Conservation (phyloP, 2,797 vertebrate species). For the Scarus forsteni region DNA sequence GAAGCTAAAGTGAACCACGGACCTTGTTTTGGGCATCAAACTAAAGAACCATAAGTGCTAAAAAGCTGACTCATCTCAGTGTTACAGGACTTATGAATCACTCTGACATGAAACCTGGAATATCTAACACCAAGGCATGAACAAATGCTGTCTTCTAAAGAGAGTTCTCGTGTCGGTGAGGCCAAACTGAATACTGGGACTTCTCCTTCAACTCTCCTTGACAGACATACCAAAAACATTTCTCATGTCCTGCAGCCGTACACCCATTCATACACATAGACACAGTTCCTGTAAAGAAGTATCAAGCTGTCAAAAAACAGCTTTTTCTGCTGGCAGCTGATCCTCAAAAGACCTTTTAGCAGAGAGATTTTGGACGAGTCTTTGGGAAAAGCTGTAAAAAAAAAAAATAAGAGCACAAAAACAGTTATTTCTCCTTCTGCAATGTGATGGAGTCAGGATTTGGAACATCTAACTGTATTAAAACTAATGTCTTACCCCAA, state of each 20-base stretch:
- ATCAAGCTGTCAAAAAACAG: slow-evolving; percentile 12
- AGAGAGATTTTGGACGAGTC: slow-evolving; percentile 82
- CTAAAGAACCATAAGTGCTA: too few species aligned
- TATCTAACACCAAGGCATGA: slow-evolving; percentile 12
- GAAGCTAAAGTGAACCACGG: too few species aligned
- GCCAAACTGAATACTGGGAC: slow-evolving; percentile 19
- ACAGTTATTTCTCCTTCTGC: not conserved
- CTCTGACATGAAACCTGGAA: not conserved
- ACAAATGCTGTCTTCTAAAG: slow-evolving; percentile 7
- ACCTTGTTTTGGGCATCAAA: too few species aligned
- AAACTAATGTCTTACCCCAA: slow-evolving; percentile 85
- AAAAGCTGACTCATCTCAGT: too few species aligned
- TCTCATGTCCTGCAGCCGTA: slow-evolving; percentile 4
- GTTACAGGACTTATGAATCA: too few species aligned
- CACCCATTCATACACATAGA: slow-evolving; percentile 9
- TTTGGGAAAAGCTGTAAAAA: slow-evolving; percentile 84
- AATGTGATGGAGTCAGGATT: not conserved
- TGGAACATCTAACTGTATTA: not conserved
- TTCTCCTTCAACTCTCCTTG: slow-evolving; percentile 33
- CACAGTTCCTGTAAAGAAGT: slow-evolving; percentile 11
- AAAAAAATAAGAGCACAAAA: not conserved
- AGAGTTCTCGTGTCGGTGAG: not conserved
- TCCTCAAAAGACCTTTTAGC: slow-evolving; percentile 50
- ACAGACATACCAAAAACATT: slow-evolving; percentile 24
- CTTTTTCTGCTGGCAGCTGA: not conserved